Base-by-base conservation (phyloP, 2,797 vertebrate species). In the Melanogrammus aeglefinus region DNA sequence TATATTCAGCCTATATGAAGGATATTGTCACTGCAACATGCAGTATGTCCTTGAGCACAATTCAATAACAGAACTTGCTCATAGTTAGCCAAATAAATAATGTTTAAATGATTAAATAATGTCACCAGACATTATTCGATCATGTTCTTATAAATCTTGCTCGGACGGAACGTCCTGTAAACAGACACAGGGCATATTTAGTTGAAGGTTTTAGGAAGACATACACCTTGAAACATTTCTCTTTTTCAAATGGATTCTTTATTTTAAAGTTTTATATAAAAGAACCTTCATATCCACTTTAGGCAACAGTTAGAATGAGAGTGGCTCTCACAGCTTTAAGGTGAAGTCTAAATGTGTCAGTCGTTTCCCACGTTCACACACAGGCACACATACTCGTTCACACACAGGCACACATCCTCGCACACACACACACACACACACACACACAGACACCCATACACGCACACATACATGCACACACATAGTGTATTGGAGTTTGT, bases 221-320 rank as follows among this genome's bases (percentile, higher is more conserved):
- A n/a, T 36, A 78, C 21, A 82, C 63, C 29, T 75, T 66, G 80
- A 78, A 72, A 2, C 2, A 27, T 51, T n/a, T 7, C 18, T 13
- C 1, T 41, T 87, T 88, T 88, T 86, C 31, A 83, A 86, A 85
- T 84, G 77, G 87, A 82, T 90, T 80, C 91, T 95, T 92, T 92
- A 92, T 89, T 91, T 91, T 90, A 88, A 82, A 89, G 88, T 92
- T 93, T 92, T 89, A 89, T 93, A 94, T 93, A 94, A 92, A 94
- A 93, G 88, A 91, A 88, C 16, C 72, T 86, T 91, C 88, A 82
- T 88, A 84, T 89, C 88, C 89, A 91, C 88, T 91, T 91, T 91
- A 92, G 92, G 92, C 91, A 93, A 93, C 91, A 92, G 88, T 93
- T 91, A 94, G 86, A 88, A 89, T 91, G 90, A 94, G 91, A 91